Base-by-base conservation (phyloP, 2,113 vertebrate species). In the Todiramphus chloris region DNA sequence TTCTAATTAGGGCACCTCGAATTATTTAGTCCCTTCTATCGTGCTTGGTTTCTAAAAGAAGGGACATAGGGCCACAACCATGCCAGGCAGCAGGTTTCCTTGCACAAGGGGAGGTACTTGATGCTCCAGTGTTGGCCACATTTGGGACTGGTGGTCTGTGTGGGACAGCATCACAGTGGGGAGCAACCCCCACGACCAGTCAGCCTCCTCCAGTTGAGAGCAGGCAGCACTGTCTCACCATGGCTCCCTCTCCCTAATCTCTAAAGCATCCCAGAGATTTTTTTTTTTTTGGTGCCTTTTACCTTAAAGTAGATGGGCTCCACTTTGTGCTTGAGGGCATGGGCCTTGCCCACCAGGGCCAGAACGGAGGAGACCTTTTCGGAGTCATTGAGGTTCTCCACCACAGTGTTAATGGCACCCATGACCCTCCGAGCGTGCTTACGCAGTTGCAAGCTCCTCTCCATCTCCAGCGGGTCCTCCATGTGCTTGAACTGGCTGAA, bases 301-400 rank as follows among this genome's bases (percentile, higher is more conserved):
- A 99, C 99, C 99, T 99, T 99, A 88, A 99, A 99, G 97, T 99
- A 99, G 90, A 99, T 95, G 2, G 99, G 99, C 70, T 99, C 99
- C 98, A 99, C 99, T 98, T 99, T 99, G 97, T 99, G 99, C 97
- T 99, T 99, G 96, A 99, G 96, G 21, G 99, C 99, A 0, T 99
- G 99, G 76, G 99, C 99, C 90, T 99, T 99, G 92, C 99, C 99
- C 95, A 99, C 99, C 84, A 99, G 96, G 70, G 98, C 97, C 85
- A 99, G 97, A 67, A 99, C 98, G 0, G 99, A 98, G 16, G 99
- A 98, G 83, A 99, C 99, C 95, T 99, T 99, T 96, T 99, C 99
- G 0, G 99, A 98, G 93, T 99, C 99, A 0, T 98, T 98, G 82
- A 99, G 97, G 97, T 99, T 99, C 97, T 99, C 99, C 97, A 99